These are phyloP conservation scores for Actenoides hombroni DNA, from an alignment of 2,113 vertebrate genomes.

Conservation along the genomic window DNA sequence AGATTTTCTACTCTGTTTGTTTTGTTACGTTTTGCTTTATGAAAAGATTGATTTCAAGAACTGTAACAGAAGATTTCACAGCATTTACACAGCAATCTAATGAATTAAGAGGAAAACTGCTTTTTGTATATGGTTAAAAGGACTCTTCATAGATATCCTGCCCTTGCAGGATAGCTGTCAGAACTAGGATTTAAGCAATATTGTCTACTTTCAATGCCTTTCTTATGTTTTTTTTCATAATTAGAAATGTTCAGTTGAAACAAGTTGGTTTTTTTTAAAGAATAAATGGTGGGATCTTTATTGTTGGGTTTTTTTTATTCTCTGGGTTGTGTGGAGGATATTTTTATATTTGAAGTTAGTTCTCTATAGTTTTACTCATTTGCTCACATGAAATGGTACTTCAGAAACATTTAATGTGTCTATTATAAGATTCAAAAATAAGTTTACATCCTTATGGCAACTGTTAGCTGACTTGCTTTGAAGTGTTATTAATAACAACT, in stretches of 20 bases:
- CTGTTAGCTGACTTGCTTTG: neutral
- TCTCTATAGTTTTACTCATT: neutral
- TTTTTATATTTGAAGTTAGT: neutral
- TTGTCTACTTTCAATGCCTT: neutral
- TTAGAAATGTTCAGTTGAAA: neutral
- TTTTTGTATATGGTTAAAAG: neutral
- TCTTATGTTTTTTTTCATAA: neutral
- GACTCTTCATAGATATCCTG: neutral
- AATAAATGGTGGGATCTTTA: neutral
- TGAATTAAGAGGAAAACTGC: neutral
- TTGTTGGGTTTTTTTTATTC: fast-evolving
- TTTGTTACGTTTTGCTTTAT: neutral
- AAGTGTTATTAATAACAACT: neutral
- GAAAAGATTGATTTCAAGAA: neutral
- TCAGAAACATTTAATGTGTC: neutral
- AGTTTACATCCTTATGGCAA: neutral
- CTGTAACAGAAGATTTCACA: neutral
- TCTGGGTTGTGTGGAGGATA: fast-evolving
- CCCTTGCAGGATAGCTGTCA: neutral
- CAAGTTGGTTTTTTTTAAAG: neutral
- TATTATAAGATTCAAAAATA: neutral
- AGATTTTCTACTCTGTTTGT: neutral
- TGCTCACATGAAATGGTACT: neutral
- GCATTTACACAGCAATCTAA: neutral
- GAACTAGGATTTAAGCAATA: neutral